Percentiles rank a stretch among this genome's conserved stretches.
phyloP scores from a whole-genome alignment of 2,888 invertebrate genomes.

The Lingula anatina region DNA sequence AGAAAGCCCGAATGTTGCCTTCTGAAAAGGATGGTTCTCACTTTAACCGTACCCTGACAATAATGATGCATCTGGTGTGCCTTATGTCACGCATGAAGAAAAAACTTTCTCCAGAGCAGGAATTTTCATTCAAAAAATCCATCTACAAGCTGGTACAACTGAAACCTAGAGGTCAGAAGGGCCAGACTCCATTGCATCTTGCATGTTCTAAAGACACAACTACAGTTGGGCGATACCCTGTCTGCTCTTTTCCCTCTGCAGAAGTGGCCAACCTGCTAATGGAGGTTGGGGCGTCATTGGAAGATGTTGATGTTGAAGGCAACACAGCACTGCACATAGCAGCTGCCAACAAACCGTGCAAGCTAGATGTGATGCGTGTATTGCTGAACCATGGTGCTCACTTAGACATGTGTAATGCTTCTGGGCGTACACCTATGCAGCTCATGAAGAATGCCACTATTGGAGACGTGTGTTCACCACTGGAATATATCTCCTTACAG shows the following conservation, averaged over 20 bases:
- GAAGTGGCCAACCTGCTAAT: conserved; percentile 70
- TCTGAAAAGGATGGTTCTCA: conserved; percentile 69
- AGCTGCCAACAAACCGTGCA: conserved; percentile 68
- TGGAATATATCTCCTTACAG: conserved; percentile 41
- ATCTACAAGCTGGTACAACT: conserved; percentile 74
- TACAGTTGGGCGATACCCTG: conserved; percentile 63
- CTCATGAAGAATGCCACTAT: conserved; percentile 39
- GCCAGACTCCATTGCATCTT: conserved; percentile 61
- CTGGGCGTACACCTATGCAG: conserved; percentile 37
- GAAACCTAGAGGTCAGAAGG: conserved; percentile 56
- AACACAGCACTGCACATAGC: conserved; percentile 85
- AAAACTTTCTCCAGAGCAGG: conserved; percentile 36
- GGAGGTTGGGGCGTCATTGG: conserved; percentile 76
- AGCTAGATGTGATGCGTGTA: conserved; percentile 65
- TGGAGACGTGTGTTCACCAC: conserved; percentile 36
- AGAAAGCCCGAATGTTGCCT: too few species aligned
- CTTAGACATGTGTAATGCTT: conserved; percentile 62
- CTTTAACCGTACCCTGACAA: conserved; percentile 77
- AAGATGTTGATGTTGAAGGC: conserved; percentile 73
- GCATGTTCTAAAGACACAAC: conserved; percentile 76
- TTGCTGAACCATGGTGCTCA: conserved; percentile 79
- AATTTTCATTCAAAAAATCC: conserved; percentile 61
- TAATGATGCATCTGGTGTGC: conserved; percentile 66
- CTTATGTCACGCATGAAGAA: conserved; percentile 48
- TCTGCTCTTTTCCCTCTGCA: conserved; percentile 67